These are phyloP conservation scores for Oreochromis niloticus DNA, from an alignment of 2,113 vertebrate species.

Conservation along the genomic window DNA sequence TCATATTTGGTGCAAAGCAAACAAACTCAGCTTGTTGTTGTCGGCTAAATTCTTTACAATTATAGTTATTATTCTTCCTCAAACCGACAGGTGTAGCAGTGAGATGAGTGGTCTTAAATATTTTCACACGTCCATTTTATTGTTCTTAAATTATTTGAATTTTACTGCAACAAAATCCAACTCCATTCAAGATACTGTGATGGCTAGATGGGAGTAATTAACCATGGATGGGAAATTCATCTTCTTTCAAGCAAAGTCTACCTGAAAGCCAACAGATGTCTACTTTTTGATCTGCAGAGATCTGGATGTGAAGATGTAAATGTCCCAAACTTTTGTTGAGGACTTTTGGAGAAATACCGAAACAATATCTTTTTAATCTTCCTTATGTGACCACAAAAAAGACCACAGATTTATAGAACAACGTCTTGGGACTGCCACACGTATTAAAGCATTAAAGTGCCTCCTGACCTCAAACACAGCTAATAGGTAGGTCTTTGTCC, in stretches of 20 bases:
- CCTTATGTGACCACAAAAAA: background rate
- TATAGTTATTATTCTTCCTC: background rate
- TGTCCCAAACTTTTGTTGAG: background rate
- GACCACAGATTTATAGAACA: background rate
- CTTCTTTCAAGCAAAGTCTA: background rate
- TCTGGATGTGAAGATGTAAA: background rate
- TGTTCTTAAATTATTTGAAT: background rate
- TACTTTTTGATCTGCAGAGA: background rate
- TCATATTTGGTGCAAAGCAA: background rate
- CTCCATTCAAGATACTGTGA: background rate
- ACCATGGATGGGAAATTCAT: background rate
- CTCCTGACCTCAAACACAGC: background rate
- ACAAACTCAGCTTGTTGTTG: background rate
- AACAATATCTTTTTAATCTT: background rate
- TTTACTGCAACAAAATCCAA: background rate
- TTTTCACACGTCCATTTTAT: background rate
- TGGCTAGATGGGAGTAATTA: background rate
- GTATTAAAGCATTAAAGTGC: background rate
- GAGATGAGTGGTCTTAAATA: background rate
- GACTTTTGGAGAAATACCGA: background rate
- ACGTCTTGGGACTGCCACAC: background rate
- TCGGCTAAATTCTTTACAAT: background rate
- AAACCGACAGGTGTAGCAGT: rapidly evolving
- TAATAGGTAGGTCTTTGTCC: background rate
- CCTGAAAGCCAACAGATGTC: background rate